phyloP scores from a whole-genome alignment of 2,797 vertebrate genomes.

The Acropternis orthonyx region DNA sequence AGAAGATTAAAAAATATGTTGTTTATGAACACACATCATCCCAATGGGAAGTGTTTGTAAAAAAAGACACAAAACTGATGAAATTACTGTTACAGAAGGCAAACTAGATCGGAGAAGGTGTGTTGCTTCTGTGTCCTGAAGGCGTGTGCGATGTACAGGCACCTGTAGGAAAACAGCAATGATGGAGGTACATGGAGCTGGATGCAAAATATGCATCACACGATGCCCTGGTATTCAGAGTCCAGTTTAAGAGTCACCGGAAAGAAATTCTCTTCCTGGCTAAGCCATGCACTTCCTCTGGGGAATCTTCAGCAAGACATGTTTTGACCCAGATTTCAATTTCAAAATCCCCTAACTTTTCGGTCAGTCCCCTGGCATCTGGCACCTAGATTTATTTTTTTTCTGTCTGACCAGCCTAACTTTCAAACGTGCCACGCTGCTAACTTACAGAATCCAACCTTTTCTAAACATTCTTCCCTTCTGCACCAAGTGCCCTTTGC shows the following conservation, averaged over 20 bases:
- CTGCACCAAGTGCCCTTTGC: neutral
- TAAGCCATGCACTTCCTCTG: neutral
- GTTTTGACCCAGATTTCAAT: neutral
- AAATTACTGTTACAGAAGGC: neutral
- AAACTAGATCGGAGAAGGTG: neutral
- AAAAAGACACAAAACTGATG: neutral
- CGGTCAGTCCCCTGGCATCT: neutral
- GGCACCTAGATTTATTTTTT: neutral
- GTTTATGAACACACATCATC: neutral
- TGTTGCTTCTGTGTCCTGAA: neutral
- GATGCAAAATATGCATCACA: neutral
- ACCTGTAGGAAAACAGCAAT: neutral
- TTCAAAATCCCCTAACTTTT: neutral
- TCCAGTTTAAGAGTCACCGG: neutral
- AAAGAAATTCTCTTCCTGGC: neutral
- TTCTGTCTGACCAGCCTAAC: neutral
- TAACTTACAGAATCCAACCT: neutral
- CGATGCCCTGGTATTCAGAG: neutral
- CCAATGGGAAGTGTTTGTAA: neutral
- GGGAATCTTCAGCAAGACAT: neutral
- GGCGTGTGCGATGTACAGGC: neutral
- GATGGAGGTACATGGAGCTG: neutral
- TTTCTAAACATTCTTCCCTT: neutral
- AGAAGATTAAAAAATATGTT: neutral
- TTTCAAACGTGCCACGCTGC: fast-evolving